Evolutionary conservation across 1,140 invertebrate species (phyloP).

Genomic region (Drosophila suzukii): DNA sequence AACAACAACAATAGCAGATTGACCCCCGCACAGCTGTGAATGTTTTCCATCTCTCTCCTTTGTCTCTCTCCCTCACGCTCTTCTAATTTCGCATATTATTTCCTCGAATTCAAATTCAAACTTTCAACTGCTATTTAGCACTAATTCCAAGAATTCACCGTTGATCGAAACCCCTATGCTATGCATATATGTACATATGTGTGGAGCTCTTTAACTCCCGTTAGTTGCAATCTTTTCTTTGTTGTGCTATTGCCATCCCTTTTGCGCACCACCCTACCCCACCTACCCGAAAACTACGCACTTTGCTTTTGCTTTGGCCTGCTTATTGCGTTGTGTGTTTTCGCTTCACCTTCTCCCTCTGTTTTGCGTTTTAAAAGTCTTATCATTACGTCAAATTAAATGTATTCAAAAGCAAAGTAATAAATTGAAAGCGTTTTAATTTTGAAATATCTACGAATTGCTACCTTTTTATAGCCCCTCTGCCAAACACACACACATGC

Average conservation of each 20-base stretch:
- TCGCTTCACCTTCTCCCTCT: conserved; percentile 36
- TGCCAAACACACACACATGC: conserved; percentile 28
- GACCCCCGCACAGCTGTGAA: conserved; percentile 55
- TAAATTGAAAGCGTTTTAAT: conserved; percentile 13
- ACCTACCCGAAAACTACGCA: conserved; percentile 64
- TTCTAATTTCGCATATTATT: conserved; percentile 2
- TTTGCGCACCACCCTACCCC: conserved; percentile 15
- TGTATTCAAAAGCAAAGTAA: conserved; percentile 28
- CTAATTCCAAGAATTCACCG: conserved; percentile 40
- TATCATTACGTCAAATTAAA: conserved; percentile 56
- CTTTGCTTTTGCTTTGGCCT: conserved; percentile 68
- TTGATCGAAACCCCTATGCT: conserved; percentile 16
- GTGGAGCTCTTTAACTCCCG: conserved; percentile 27
- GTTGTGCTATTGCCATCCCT: conserved; percentile 24
- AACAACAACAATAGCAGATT: conserved; percentile 51
- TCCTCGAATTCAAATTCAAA: conserved; percentile 13
- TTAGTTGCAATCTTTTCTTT: conserved; percentile 30
- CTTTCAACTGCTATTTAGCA: conserved; percentile 29
- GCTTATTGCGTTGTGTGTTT: conserved; percentile 68
- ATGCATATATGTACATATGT: background rate
- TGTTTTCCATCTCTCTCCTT: conserved; percentile 38
- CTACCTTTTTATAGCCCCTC: conserved; percentile 11
- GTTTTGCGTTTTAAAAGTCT: conserved; percentile 77
- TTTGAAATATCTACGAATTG: conserved; percentile 18
- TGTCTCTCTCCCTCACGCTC: conserved; percentile 3